A percentile compares a stretch with the other conserved stretches of the same genome.
These are phyloP conservation scores for Trissolcus japonicus DNA, from an alignment of 2,888 invertebrate genomes.

Conservation along the genomic window DNA sequence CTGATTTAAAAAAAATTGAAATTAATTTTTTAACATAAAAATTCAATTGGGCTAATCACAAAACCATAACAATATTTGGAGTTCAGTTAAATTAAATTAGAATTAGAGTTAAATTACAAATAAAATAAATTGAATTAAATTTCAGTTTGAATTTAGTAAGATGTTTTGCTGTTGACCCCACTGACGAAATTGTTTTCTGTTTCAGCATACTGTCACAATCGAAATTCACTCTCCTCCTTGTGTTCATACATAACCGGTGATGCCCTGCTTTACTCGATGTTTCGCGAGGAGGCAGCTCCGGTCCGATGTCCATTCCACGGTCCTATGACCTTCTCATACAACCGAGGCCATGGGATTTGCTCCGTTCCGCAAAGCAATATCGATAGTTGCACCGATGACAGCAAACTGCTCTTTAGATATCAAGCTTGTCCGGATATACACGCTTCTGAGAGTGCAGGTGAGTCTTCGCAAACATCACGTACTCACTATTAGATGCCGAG, in stretches of 20 bases:
- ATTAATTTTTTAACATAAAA: too few relatives aligned
- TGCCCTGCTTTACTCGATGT: constrained; percentile 92
- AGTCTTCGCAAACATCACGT: constrained; percentile 61
- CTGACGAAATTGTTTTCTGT: constrained; percentile 61
- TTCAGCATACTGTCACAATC: constrained; percentile 85
- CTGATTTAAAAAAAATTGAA: too few relatives aligned
- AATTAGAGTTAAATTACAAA: too few relatives aligned
- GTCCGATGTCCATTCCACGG: constrained; percentile 93
- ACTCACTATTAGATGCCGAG: constrained; percentile 28
- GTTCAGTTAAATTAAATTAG: too few relatives aligned
- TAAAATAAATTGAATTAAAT: too few relatives aligned
- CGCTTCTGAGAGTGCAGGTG: constrained; percentile 94
- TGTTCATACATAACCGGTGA: constrained; percentile 93
- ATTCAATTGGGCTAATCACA: too few relatives aligned
- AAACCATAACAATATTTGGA: too few relatives aligned
- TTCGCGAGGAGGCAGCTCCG: constrained; percentile 90
- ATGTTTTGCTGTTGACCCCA: too few relatives aligned
- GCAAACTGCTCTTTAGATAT: constrained; percentile 91
- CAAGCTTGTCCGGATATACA: constrained; percentile 95
- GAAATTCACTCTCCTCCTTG: constrained; percentile 86
- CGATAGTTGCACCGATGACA: constrained; percentile 95
- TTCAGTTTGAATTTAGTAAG: neutral
- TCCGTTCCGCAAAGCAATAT: constrained; percentile 92
- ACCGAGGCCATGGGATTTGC: constrained; percentile 93
- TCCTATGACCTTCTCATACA: constrained; percentile 91